A percentile compares a stretch with the other conserved stretches of the same genome.
phyloP scores from a whole-genome alignment of 2,113 vertebrate species.

The Coreoperca whiteheadi region DNA sequence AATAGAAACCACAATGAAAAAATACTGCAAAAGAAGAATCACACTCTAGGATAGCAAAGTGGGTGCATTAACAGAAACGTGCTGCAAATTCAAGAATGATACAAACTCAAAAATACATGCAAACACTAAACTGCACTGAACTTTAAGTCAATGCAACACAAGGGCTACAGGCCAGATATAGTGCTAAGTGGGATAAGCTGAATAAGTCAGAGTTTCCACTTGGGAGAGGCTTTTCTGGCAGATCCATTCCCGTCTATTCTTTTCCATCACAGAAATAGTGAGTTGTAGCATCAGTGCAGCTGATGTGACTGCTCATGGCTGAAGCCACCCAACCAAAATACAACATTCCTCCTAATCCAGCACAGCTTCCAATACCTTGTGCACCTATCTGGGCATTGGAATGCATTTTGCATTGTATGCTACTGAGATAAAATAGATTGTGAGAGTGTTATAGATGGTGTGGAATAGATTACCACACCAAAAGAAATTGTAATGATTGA shows the following conservation, averaged over 20 bases:
- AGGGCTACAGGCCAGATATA: slow-evolving; percentile 21
- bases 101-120: background rate
- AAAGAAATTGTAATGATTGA: background rate
- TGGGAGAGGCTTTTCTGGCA: slow-evolving; percentile 36
- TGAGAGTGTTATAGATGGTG: background rate
- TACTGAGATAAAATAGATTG: background rate
- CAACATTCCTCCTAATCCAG: background rate
- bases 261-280: slow-evolving; percentile 42
- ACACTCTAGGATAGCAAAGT: background rate
- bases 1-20: background rate
- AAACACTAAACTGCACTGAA: background rate
- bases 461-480: background rate
- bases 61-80: background rate
- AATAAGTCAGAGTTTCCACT: slow-evolving; percentile 46
- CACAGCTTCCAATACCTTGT: background rate
- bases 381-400: background rate
- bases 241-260: slow-evolving; percentile 27
- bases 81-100: background rate
- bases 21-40: background rate
- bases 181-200: slow-evolving; percentile 40
- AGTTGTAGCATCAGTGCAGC: slow-evolving; percentile 15
- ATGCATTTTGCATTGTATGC: background rate
- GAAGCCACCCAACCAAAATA: slow-evolving; percentile 15
- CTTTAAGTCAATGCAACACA: background rate
- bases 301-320: slow-evolving; percentile 6